Base-by-base conservation (phyloP, 2,113 vertebrate genomes). In the Odobenus rosmarus region DNA sequence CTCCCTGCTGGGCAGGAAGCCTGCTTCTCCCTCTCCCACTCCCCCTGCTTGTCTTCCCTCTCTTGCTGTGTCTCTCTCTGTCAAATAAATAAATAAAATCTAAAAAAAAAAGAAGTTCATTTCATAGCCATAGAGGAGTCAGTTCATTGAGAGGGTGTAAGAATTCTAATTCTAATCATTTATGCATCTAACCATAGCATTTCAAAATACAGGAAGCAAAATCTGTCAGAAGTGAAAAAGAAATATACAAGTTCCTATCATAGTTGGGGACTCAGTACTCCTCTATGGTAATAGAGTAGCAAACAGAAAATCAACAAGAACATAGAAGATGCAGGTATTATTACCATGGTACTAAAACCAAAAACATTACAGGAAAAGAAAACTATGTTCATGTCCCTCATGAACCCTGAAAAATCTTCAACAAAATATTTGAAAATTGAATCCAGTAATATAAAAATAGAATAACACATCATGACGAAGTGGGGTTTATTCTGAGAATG, bases 171-270 rank as follows among this genome's bases (percentile, higher is more conserved):
- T 92, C 36, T 49, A 61, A 67, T 83, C 88, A 5, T 81, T 88
- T 84, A 33, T 71, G 53, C 36, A 57, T 14, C 6, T 85, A 85
- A 59, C 23, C 5, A 57, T 2, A 90, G 26, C 14, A 36, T 28
- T 94, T 94, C 39, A 81, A 82, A 89, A 83, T 88, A 72, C n/a
- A 62, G 83, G 46, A 90, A 90, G 46, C 57, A 90, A 80, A 90
- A 64, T 59, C 69, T 83, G 42, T n/a, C 59, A 82, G 80, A 95
- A 46, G 7, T 67, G 31, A 67, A 90, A 76, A 14, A 83, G 28
- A 76, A 88, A 88, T 59, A 81, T 18, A 59, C 7, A 88, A 59
- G 39, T 74, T 49, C 71, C 57, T 28, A 36, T 64, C 62, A 64
- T 76, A 7, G 7, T 77, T 93, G 81, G 42, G 33, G 18, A 85